Evolutionary conservation across 2,797 vertebrate species (phyloP), one percentile per base, ranked within the genome.

Genomic region (Mus spretus): DNA sequence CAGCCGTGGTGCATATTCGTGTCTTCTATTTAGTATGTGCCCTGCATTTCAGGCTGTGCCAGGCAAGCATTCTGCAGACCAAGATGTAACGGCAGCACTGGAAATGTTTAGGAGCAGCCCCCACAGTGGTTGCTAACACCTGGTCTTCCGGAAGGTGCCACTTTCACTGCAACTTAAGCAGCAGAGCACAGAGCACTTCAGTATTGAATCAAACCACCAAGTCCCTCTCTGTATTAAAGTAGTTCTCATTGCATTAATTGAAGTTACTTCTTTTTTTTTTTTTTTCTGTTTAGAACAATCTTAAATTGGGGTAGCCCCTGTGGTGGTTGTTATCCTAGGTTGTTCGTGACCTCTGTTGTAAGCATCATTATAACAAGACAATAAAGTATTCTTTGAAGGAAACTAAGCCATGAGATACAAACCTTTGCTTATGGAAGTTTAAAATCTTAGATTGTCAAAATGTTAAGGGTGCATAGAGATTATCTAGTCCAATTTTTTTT

Each of bases 21-120:
- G 34, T 61, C 87, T 87, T 84, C 94, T 97, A 59, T 90, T 80
- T 97, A 75, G 79, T 89, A 95, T 93, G 94, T 95, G 72, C 79
- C 92, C 37, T 6, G 3, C 3, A 0, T 83, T 53, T 14, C 74
- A 34, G 40, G 22, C 85, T 82, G 1, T 63, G 84, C 44, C 6
- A 3, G 94, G 50, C 53, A 1, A 81, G 40, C 53, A 26, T 92
- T 91, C 85, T 92, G 86, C 78, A 80, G 91, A 80, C 78, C 26
- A 65, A 96, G 74, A 95, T 55, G 67, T 91, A 13, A 11, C 2
- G 34, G 57, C 75, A 70, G 78, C 82, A 70, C 22, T 90, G 59
- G 19, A 81, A 28, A 53, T 55, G 65, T 28, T 6, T 55, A 92
- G 79, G 67, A 83, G 26, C 65, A 1, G 88, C 94, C 77, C 72